Base-by-base conservation (phyloP, 2,113 vertebrate genomes). In the Oryzias curvinotus region DNA sequence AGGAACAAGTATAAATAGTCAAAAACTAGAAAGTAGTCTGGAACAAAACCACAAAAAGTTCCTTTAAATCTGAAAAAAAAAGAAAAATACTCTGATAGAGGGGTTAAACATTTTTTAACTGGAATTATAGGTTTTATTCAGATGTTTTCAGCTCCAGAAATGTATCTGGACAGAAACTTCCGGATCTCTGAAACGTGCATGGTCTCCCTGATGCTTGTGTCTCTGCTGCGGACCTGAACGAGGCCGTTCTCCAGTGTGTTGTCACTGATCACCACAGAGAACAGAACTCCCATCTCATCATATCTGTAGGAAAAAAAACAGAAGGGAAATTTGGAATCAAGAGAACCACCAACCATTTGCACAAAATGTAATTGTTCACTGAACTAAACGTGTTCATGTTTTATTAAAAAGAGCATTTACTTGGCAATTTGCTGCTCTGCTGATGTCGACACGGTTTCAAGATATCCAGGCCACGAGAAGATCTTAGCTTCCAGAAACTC, bases 211-310 rank as follows among this genome's bases (percentile, higher is more conserved):
- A 99, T 83, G 41, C 94, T 95, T 45, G 96, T 99, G 70, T 98
- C 95, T 77, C 97, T 91, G 77, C 86, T 96, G 75, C 96, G 94
- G 55, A 98, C 88, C 48, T 95, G 92, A 57, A 98, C 79, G 47
- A 99, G 90, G 28, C 97, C 97, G 4, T 76, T 97, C 84, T 98
- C 95, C 65, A 98, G 77, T 0, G 96, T 98, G 59, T 80, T 83
- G 54, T 97, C 95, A 47, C 83, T 92, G 59, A 98, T 64, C 83
- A 96, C 59, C 63, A 95, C 58, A 1, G 88, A 94, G 89, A 99
- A 98, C 46, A 96, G 92, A 81, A 99, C 82, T 1, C 96, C 93
- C 97, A 98, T 99, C 88, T 98, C 95, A 81, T 99, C 97, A 0
- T 98, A 99, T 78, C 97, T 99, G 74, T 12, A 75, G 46, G 7